Base-by-base conservation (phyloP, 2,113 vertebrate genomes). In the Cacatua alba region DNA sequence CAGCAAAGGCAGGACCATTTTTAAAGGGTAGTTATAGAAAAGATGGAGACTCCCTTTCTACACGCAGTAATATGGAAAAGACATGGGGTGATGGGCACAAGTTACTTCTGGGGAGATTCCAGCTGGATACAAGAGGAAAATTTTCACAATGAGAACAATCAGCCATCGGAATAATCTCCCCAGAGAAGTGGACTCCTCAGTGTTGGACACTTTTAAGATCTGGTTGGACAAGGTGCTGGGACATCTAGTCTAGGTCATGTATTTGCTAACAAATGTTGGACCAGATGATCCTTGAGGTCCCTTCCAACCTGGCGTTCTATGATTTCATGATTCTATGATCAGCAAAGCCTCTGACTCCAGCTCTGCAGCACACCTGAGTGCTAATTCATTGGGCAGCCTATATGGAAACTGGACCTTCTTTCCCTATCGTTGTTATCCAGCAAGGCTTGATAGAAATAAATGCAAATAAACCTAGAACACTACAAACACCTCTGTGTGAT, bases 351-450 rank as follows among this genome's bases (percentile, higher is more conserved):
- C 59, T 2, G 13, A 28, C 17, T 63, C 39, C 35, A 63, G 35
- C 48, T 52, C 48, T 25, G 46, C 3, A 37, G 29, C 37, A 52
- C 43, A 17, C 28, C 52, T 11, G 8, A 33, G 41, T 37, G 21
- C 33, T 17, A 39, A 25, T 21, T 65, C 53, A 31, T 1, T 5
- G 21, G 15, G 21, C 0, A 74, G 15, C 21, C 29, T 60, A 20
- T 29, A 33, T 7, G 29, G 76, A 49, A 89, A 60, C 17, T 24
- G 31, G 44, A 70, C 31, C 12, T 88, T 71, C 63, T 16, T 52
- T 31, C 18, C 37, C 41, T 13, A 4, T 21, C 1, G 0, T 7
- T 4, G 2, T 67, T 31, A 70, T 15, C 4, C 13, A 64, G 7
- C 10, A 23, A 60, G 68, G 25, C 3, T 21, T 39, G 43, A 39